These are phyloP conservation scores for Cotesia typhae DNA, from an alignment of 1,140 invertebrate genomes.

Conservation along the genomic window DNA sequence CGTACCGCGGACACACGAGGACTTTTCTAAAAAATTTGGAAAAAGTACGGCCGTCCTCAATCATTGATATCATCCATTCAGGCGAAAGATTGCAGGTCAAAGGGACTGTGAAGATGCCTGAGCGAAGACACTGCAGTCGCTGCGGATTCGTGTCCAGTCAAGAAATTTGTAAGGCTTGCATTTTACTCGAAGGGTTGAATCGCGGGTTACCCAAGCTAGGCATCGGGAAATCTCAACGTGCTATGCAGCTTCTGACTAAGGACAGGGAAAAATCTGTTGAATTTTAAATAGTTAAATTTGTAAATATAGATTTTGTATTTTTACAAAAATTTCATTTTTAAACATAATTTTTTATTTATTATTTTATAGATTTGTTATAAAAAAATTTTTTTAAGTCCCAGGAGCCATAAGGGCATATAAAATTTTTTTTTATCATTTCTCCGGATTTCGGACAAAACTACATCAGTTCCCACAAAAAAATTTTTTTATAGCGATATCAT, in stretches of 20 bases:
- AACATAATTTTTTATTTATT: too few species aligned
- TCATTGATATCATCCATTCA: constrained; percentile 98
- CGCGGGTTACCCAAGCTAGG: constrained; percentile 88
- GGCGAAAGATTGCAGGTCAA: constrained; percentile 88
- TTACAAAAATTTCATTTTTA: too few species aligned
- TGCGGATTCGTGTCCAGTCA: constrained; percentile 98
- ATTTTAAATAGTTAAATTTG: neutral
- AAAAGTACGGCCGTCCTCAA: constrained; percentile 89
- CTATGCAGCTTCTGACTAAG: constrained; percentile 67
- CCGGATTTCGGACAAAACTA: too few species aligned
- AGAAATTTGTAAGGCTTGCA: constrained; percentile 95
- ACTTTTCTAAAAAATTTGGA: constrained; percentile 96
- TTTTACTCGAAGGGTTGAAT: constrained; percentile 94
- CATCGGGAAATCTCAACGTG: constrained; percentile 85
- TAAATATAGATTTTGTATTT: too few species aligned
- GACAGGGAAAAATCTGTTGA: constrained; percentile 46
- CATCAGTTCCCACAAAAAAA: too few species aligned
- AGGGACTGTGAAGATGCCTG: constrained; percentile 82
- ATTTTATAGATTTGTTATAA: too few species aligned
- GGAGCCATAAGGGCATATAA: too few species aligned
- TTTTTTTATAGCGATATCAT: neutral
- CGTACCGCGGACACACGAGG: constrained; percentile 94
- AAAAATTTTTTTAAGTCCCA: too few species aligned
- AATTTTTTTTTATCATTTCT: too few species aligned
- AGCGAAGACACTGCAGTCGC: constrained; percentile 80